Base-by-base conservation (phyloP, 2,113 vertebrate genomes). In the Numida meleagris region DNA sequence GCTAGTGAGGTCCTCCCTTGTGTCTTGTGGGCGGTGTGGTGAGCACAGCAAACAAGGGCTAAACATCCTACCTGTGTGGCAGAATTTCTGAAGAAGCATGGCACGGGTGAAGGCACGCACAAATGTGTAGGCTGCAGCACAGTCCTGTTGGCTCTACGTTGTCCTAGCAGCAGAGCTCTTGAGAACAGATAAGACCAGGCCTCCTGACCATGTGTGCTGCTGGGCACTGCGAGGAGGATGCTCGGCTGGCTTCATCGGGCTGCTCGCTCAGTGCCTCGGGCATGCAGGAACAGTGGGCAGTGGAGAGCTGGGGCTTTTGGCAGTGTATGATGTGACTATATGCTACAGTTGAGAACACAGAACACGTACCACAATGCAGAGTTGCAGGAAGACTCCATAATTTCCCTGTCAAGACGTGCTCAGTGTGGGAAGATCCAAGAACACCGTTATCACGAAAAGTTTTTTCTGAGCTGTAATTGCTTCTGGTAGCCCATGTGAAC, bases 131-230 rank as follows among this genome's bases (percentile, higher is more conserved):
- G 29, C 38, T n/a, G 29, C 23, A 45, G 3, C 6, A 55, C 61
- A 67, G 19, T 73, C 25, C 58, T 38, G 53, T 4, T 14, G 7
- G 17, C 31, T 16, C 4, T 27, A 23, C 5, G 18, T 2, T 82
- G 74, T 72, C 38, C 66, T 25, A 53, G 55, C 42, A 55, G 76
- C 29, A 45, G 29, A 4, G 15, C 72, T 51, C 0, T 67, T 7
- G 0, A 43, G 36, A 33, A 20, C 33, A 23, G 36, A 13, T 29
- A 25, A n/a, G 45, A 38, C 34, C 36, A 51, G 33, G 20, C 10
- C 31, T 77, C 33, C 48, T n/a, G 10, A 0, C 6, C 8, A 12
- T 38, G 43, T 0, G 0, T 38, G 8, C 42, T 27, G 68, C 6
- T 27, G 81, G 59, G 43, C 11, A 4, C 0, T 66, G 5, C 25